phyloP scores from a whole-genome alignment of 2,888 invertebrate species.

The Nomada goodeniana region DNA sequence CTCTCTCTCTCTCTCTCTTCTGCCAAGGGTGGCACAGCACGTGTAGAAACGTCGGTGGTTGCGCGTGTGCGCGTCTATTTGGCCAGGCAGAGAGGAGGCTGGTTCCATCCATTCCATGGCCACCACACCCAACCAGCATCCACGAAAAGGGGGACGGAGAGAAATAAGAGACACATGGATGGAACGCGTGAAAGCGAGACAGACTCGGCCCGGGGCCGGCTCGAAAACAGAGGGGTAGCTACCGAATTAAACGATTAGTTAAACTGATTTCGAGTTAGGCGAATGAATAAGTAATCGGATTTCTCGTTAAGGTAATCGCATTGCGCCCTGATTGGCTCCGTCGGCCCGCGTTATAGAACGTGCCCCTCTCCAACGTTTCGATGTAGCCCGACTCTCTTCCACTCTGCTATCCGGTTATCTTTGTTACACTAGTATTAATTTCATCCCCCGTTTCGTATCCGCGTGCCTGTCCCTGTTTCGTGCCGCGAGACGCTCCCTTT shows the following conservation, averaged over 20 bases:
- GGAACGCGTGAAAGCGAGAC: background rate
- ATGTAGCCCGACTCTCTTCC: slow-evolving; percentile 4
- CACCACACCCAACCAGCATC: slow-evolving; percentile 54
- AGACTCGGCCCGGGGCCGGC: slow-evolving; percentile 44
- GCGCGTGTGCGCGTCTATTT: slow-evolving; percentile 61
- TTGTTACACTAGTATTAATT: slow-evolving; percentile 35
- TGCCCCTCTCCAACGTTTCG: slow-evolving; percentile 45
- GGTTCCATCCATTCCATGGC: slow-evolving; percentile 35
- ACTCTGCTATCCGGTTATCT: slow-evolving; percentile 28
- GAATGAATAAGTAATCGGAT: slow-evolving; percentile 85
- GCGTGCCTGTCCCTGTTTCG: background rate
- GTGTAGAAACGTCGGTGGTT: slow-evolving; percentile 59
- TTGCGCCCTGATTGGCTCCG: slow-evolving; percentile 84
- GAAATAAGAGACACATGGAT: background rate
- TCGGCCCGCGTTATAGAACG: slow-evolving; percentile 80
- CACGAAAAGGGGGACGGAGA: background rate
- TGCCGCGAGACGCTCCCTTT: background rate
- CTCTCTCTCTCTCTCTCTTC: slow-evolving; percentile 7
- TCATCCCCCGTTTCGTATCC: slow-evolving; percentile 2
- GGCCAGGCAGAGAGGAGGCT: slow-evolving; percentile 16
- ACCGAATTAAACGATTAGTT: slow-evolving; percentile 85
- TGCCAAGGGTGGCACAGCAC: slow-evolving; percentile 37
- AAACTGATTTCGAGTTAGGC: slow-evolving; percentile 85
- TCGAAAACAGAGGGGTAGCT: slow-evolving; percentile 62
- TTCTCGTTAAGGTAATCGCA: slow-evolving; percentile 85